phyloP scores from a whole-genome alignment of 2,888 invertebrate genomes.

The Taphrorychus bicolor region DNA sequence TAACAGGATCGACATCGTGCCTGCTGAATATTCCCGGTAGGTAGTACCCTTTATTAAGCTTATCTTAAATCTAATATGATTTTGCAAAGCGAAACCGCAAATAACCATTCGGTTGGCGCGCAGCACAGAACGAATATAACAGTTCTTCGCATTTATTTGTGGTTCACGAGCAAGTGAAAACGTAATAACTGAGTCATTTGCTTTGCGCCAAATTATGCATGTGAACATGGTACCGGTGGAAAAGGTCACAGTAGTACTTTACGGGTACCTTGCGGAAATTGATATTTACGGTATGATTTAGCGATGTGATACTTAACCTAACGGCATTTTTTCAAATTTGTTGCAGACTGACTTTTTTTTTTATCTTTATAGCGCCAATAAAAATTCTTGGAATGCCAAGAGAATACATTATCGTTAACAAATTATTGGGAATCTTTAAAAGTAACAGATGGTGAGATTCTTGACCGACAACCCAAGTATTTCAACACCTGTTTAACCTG shows the following conservation, averaged over 20 bases:
- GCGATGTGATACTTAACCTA: background rate
- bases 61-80: background rate
- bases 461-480: no score
- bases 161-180: slow-evolving; percentile 36
- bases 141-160: slow-evolving; percentile 25
- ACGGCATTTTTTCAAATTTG: background rate
- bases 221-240: slow-evolving; percentile 19
- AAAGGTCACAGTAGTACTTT: slow-evolving; percentile 20
- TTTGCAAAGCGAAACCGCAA: background rate
- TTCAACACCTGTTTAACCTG: no score
- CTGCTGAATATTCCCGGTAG: background rate
- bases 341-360: no score
- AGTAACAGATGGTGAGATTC: no score
- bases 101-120: background rate
- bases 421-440: no score
- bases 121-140: slow-evolving; percentile 16
- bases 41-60: background rate
- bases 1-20: background rate
- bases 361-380: no score
- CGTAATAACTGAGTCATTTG: slow-evolving; percentile 34
- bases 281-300: slow-evolving; percentile 28
- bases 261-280: slow-evolving; percentile 11
- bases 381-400: no score
- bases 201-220: slow-evolving; percentile 33
- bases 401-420: no score